Conservation (phyloP, 2,113 vertebrate species). For the Nannospalax galili region DNA sequence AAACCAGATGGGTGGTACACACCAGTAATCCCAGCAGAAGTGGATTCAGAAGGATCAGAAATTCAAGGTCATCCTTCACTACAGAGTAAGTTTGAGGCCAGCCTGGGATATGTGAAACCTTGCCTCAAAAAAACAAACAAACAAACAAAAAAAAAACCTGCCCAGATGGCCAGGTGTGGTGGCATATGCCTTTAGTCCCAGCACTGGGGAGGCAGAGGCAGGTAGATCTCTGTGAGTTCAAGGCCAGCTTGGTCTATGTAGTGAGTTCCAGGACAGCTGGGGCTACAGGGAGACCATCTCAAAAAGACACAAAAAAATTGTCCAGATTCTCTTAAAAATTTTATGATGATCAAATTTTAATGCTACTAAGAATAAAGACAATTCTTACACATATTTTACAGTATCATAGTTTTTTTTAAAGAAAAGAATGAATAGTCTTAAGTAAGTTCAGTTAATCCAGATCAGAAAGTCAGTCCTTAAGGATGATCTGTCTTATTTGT, state of each 20-base stretch:
- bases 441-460: slow-evolving; percentile 2
- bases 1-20: not conserved
- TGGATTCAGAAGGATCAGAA: too few relatives aligned
- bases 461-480: not conserved
- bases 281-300: not conserved
- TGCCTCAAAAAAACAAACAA: too few relatives aligned
- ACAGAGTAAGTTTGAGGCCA: too few relatives aligned
- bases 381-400: slow-evolving; percentile 31
- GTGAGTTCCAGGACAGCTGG: not conserved
- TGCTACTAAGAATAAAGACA: not conserved
- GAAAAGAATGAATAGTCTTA: slow-evolving; percentile 16
- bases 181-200: not conserved
- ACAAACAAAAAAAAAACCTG: too few relatives aligned
- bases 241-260: not conserved
- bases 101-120: too few relatives aligned
- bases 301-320: not conserved
- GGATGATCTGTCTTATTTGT: not conserved
- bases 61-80: too few relatives aligned
- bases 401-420: not conserved
- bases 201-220: not conserved
- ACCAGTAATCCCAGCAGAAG: too few relatives aligned
- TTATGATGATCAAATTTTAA: slow-evolving; percentile 4
- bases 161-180: too few relatives aligned
- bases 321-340: not conserved
- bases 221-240: too few relatives aligned